phyloP scores from a whole-genome alignment of 2,797 vertebrate species.

The Ceyx erithaca region DNA sequence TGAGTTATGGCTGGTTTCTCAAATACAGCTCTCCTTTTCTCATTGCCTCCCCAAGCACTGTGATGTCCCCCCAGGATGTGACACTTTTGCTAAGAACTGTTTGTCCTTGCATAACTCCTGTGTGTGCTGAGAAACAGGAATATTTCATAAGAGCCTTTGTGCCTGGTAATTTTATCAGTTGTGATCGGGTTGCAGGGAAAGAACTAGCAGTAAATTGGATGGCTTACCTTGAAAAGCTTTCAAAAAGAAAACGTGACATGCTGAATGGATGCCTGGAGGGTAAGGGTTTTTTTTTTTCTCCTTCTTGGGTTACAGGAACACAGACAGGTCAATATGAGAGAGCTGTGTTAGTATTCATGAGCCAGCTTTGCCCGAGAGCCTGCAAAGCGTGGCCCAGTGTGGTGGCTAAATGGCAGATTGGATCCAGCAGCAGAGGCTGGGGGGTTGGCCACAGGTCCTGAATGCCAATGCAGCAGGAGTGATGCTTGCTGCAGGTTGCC shows the following conservation, averaged over 20 bases:
- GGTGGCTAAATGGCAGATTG: conserved; percentile 53
- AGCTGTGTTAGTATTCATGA: conserved; percentile 41
- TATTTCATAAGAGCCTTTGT: conserved; percentile 42
- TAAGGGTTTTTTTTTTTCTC: background rate
- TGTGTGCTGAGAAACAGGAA: conserved; percentile 31
- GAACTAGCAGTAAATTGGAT: conserved; percentile 56
- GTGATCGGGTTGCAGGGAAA: conserved; percentile 36
- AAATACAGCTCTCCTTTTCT: background rate
- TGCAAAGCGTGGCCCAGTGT: conserved; percentile 7
- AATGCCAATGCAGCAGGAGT: conserved; percentile 7
- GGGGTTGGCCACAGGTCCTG: background rate
- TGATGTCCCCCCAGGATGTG: background rate
- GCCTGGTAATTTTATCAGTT: conserved; percentile 30
- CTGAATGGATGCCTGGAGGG: conserved; percentile 36
- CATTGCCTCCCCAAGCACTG: background rate
- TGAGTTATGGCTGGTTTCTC: background rate
- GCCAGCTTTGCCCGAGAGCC: conserved; percentile 16
- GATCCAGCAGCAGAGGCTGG: background rate
- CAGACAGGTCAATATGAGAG: conserved; percentile 46
- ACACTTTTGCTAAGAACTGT: conserved; percentile 19
- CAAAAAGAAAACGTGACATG: conserved; percentile 25
- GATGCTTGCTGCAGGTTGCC: conserved; percentile 44
- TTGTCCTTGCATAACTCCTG: conserved; percentile 46
- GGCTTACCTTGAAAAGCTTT: conserved; percentile 60
- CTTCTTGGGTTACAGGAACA: conserved; percentile 16